These are phyloP conservation scores for Sebastes kiyomatsui DNA, from an alignment of 2,797 vertebrate genomes.

Conservation along the genomic window DNA sequence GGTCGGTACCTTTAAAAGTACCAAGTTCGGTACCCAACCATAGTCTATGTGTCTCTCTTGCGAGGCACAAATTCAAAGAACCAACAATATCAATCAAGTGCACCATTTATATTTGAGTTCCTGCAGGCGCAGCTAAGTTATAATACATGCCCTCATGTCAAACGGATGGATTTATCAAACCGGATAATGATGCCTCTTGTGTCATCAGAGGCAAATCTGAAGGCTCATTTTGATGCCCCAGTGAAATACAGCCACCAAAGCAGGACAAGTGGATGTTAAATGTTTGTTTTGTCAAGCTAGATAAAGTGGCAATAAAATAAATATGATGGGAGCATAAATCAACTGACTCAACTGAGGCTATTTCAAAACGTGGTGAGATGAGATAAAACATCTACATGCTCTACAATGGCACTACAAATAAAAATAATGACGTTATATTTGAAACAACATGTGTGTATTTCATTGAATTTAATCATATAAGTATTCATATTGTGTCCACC, in stretches of 20 bases:
- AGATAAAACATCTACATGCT: not conserved
- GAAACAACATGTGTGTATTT: not conserved
- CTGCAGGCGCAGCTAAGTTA: constrained; percentile 11
- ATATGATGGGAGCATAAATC: not conserved
- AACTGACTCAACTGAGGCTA: not conserved
- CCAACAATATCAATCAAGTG: constrained; percentile 31
- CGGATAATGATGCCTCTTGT: constrained; percentile 14
- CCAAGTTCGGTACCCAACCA: not conserved
- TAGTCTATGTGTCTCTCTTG: constrained; percentile 5
- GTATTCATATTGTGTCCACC: not conserved
- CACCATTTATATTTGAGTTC: constrained; percentile 21
- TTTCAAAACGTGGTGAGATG: not conserved
- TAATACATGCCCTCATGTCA: constrained; percentile 17
- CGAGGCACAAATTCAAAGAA: constrained; percentile 18
- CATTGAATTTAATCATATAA: not conserved
- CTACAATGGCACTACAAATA: not conserved
- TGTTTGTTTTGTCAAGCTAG: constrained; percentile 2
- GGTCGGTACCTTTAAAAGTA: not conserved
- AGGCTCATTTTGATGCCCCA: not conserved
- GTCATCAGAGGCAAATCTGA: constrained; percentile 14
- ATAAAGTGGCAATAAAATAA: constrained; percentile 14
- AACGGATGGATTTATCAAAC: constrained; percentile 24
- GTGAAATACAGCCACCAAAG: constrained; percentile 9
- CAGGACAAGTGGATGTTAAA: constrained; percentile 11
- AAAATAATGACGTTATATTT: not conserved